Evolutionary conservation across 2,113 vertebrate species (phyloP), one percentile per base, ranked within the genome.

Genomic region (Calyptommatus sinebrachiatus): DNA sequence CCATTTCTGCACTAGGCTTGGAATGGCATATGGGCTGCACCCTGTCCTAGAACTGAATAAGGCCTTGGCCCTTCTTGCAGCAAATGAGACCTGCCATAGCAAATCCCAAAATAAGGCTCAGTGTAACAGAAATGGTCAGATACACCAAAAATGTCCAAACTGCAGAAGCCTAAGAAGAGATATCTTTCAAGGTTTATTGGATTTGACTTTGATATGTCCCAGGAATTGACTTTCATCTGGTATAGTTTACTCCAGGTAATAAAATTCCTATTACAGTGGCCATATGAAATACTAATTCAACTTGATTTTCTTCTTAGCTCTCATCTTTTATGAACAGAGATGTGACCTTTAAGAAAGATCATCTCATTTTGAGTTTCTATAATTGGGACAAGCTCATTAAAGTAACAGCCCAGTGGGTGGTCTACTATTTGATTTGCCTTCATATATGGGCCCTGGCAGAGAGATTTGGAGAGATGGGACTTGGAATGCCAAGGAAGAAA

Each of bases 311-410:
- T 85, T 77, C 81, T n/a, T 31, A 41, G 0, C 68, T 83, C 2
- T 63, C 24, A 70, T 77, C 46, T 10, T 81, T 71, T 87, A n/a
- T 80, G 76, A 76, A 29, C 88, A 79, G 76, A 78, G 76, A 12
- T 8, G 81, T 71, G 16, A 79, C 68, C 7, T 86, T 72, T 79
- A 84, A 26, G 2, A 88, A 66, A n/a, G 79, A 66, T 74, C 84
- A 80, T 61, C 41, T 85, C 79, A 75, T 71, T 35, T 22, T 1
- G 5, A 83, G 88, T 28, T 21, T 74, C 78, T 85, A 76, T 76
- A 84, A 76, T 60, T 67, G 68, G 48, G 63, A 46, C 41, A 45
- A 63, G 20, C 20, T 63, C 61, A 50, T 78, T 83, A 69, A 83
- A 62, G 45, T 69, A 77, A 31, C 29, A 35, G 21, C 61, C 50